Evolutionary conservation across 2,888 invertebrate species (phyloP), one percentile per base, ranked within the genome.

Genomic region (Anoncus sp.): DNA sequence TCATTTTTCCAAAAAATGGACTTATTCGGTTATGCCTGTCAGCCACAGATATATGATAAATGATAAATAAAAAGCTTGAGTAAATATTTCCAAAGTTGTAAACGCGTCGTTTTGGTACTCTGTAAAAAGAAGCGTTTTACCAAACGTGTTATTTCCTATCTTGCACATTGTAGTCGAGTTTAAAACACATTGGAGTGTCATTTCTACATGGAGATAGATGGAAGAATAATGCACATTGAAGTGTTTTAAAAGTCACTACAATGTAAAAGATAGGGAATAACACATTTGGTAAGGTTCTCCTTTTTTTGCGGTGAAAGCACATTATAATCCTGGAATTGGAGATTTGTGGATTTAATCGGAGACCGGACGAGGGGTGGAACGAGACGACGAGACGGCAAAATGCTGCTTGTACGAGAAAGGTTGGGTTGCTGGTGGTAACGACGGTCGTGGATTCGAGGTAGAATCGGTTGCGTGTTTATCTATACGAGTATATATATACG

Each of bases 381-480:
- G 51, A 67, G 71, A 66, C 31, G 62, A 38, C 55, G 66, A 75
- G 35, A 72, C 67, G 75, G 18, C 10, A 35, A 51, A 74, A 53
- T 40, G 40, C 51, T 57, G 75, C 49, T 79, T 63, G 67, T 72
- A 75, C 63, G 67, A 31, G 55, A 47, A 72, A 66, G 77, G 77
- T 53, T 24, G 73, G 43, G 18, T 71, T 71, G 67, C 65, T 45
- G 59, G 45, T 65, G 27, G 66, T 60, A 66, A 78, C 66, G 65
- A 78, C 66, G 74, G 75, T 72, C 55, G 71, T 67, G 63, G 55
- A 66, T 71, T 27, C 66, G 62, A 67, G 67, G 75, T 75, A 45
- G 71, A 72, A 72, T 69, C 67, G 72, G 63, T 57, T 20, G 81
- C 79, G 79, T 82, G 80, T 82, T 81, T 69, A 75, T 79, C 79